Evolutionary conservation across 2,888 invertebrate species (phyloP).

Genomic region (Lumbricus terrestris): DNA sequence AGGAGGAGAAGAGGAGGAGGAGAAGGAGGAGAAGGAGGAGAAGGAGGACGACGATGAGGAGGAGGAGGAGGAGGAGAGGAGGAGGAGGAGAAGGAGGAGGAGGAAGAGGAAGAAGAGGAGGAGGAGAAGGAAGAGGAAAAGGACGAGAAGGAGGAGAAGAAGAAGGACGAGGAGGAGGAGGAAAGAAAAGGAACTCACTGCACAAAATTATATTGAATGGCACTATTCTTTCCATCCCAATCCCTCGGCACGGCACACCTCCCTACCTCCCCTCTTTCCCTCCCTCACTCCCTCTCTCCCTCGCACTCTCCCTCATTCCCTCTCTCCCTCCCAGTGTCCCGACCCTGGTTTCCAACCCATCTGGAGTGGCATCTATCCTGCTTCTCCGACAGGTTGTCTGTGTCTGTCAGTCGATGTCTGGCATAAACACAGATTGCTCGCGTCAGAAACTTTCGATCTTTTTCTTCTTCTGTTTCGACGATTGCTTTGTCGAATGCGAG

Average conservation of each 20-base stretch:
- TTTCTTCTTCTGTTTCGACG: not conserved
- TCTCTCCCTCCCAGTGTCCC: not conserved
- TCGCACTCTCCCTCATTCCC: not conserved
- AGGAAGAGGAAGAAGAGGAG: no score
- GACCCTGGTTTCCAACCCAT: not conserved
- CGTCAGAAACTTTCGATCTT: not conserved
- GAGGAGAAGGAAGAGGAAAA: no score
- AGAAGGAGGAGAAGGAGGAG: no score
- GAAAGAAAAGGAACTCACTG: no score
- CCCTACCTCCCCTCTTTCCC: not conserved
- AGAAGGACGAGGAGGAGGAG: no score
- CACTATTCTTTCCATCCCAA: no score
- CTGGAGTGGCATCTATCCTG: conserved; percentile 3
- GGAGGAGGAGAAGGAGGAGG: no score
- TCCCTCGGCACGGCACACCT: not conserved
- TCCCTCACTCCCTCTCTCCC: not conserved
- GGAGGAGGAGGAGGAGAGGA: no score
- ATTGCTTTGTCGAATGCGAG: not conserved
- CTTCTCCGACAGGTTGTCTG: not conserved
- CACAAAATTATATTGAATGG: no score
- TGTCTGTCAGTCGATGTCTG: not conserved
- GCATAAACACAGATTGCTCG: not conserved
- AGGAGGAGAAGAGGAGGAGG: no score
- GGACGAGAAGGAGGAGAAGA: no score
- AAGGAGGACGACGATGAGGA: no score